These are phyloP conservation scores for Spermophilus dauricus DNA, from an alignment of 2,113 vertebrate species.

Conservation along the genomic window DNA sequence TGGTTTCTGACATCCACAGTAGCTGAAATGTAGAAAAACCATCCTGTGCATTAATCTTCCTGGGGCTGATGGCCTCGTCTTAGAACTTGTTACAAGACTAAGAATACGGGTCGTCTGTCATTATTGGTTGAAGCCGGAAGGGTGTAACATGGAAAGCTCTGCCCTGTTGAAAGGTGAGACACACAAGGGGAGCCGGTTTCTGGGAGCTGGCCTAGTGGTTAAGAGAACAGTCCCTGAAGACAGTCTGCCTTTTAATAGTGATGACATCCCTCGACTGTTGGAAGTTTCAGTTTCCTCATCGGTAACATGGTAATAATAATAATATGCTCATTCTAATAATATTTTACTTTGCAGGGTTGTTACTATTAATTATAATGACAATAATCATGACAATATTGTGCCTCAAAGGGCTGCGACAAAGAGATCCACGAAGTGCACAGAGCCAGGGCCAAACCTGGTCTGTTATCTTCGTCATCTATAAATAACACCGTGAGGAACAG, in stretches of 20 bases:
- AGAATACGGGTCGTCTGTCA: background rate
- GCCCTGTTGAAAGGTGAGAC: background rate
- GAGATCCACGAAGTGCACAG: background rate
- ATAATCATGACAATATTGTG: background rate
- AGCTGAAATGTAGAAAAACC: background rate
- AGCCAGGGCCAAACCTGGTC: background rate
- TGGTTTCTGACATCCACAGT: background rate
- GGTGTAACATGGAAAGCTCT: background rate
- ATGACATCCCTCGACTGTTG: background rate
- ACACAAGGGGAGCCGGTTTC: background rate
- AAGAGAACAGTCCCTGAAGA: background rate
- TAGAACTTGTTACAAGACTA: background rate
- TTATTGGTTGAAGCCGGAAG: background rate
- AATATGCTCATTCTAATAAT: background rate
- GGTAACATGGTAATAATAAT: background rate
- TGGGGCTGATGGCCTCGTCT: background rate
- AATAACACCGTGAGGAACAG: background rate
- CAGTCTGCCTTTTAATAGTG: background rate
- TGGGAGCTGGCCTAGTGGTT: background rate
- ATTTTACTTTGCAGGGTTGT: background rate
- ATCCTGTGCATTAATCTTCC: background rate
- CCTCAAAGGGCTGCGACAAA: background rate
- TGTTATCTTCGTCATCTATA: background rate
- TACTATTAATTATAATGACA: background rate
- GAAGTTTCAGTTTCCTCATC: background rate